phyloP scores from a whole-genome alignment of 2,888 invertebrate genomes.

The Lasioglossum malachurum region DNA sequence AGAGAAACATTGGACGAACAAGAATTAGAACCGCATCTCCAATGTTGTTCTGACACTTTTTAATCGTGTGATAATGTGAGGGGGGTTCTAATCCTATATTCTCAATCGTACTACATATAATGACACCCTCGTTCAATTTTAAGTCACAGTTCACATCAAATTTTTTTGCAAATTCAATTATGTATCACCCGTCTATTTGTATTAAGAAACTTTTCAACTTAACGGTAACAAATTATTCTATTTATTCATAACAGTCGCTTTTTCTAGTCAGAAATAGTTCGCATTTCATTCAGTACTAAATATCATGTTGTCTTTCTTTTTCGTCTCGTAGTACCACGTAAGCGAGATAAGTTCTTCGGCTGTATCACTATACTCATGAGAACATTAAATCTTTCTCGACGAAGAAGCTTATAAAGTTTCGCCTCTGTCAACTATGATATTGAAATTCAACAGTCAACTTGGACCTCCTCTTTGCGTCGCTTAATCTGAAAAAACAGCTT shows the following conservation, averaged over 20 bases:
- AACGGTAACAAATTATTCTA: background rate
- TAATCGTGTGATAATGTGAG: background rate
- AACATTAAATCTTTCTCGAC: constrained; percentile 6
- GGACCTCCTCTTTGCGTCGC: background rate
- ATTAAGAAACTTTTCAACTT: background rate
- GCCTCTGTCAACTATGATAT: background rate
- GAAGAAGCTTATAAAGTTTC: background rate
- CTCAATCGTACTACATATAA: background rate
- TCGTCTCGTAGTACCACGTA: background rate
- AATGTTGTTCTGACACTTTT: background rate
- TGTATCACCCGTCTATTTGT: background rate
- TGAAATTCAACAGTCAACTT: constrained; percentile 14
- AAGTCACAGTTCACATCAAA: background rate
- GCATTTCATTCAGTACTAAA: background rate
- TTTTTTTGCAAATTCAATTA: background rate
- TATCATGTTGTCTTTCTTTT: background rate
- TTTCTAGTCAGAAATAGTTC: background rate
- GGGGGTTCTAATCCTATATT: too few relatives aligned
- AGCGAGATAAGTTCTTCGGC: constrained; percentile 1
- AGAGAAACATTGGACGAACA: background rate
- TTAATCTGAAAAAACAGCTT: constrained; percentile 35
- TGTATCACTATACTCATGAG: background rate
- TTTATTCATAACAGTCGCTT: background rate
- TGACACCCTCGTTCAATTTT: background rate
- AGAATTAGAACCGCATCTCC: too few relatives aligned